These are phyloP conservation scores for Desoria tigrina DNA, from an alignment of 2,888 invertebrate genomes.

Conservation along the genomic window DNA sequence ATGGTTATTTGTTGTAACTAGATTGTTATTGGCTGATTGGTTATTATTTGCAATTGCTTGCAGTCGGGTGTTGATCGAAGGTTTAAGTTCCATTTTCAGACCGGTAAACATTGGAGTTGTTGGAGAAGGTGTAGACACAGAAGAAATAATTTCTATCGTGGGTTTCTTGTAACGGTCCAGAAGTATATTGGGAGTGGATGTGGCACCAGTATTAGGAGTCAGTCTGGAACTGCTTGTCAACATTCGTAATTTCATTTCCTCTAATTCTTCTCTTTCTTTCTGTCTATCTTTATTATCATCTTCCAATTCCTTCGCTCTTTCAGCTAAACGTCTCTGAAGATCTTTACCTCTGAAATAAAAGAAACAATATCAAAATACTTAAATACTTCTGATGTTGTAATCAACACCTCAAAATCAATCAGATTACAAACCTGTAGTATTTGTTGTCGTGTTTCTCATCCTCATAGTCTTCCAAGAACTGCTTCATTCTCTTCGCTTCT, in stretches of 20 bases:
- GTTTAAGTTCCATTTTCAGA: slow-evolving; percentile 42
- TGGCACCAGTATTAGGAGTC: slow-evolving; percentile 56
- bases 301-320: slow-evolving; percentile 91
- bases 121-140: slow-evolving; percentile 31
- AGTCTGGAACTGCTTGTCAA: slow-evolving; percentile 56
- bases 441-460: slow-evolving; percentile 96
- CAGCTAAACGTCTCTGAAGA: slow-evolving; percentile 83
- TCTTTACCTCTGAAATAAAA: slow-evolving; percentile 69
- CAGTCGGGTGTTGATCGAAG: slow-evolving; percentile 46
- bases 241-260: slow-evolving; percentile 76
- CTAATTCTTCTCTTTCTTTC: slow-evolving; percentile 84
- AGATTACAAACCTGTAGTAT: slow-evolving; percentile 77
- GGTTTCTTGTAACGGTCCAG: slow-evolving; percentile 54
- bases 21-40: not conserved
- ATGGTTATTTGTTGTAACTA: not conserved
- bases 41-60: slow-evolving; percentile 42
- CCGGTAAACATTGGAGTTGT: slow-evolving; percentile 36
- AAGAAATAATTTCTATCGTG: slow-evolving; percentile 43
- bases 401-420: slow-evolving; percentile 12
- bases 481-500: slow-evolving; percentile 90
- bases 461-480: slow-evolving; percentile 98
- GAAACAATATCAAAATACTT: not conserved
- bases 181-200: slow-evolving; percentile 59
- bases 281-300: slow-evolving; percentile 85
- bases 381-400: not conserved